Conservation (phyloP, 2,113 vertebrate genomes). For the Myodes glareolus region DNA sequence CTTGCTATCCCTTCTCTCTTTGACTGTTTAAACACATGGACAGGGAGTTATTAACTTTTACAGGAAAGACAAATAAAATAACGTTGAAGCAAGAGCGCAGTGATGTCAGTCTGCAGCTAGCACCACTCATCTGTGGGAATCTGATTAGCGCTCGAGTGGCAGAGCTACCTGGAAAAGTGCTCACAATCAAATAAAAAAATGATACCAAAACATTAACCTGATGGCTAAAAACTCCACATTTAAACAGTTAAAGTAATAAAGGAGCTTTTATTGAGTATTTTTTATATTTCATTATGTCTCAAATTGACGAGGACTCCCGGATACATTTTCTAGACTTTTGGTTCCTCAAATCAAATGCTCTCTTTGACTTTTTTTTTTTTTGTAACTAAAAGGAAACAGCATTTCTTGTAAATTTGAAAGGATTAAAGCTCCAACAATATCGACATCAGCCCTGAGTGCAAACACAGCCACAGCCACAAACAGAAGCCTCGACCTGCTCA, state of each 20-base stretch:
- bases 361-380: conserved; percentile 66
- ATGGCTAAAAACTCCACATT: conserved; percentile 91
- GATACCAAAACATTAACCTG: conserved; percentile 94
- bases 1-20: conserved; percentile 74
- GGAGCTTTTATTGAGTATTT: conserved; percentile 91
- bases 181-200: conserved; percentile 97
- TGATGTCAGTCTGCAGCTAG: conserved; percentile 89
- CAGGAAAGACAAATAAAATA: conserved; percentile 92
- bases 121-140: conserved; percentile 98
- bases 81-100: conserved; percentile 86
- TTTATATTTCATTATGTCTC: conserved; percentile 89
- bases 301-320: conserved; percentile 88
- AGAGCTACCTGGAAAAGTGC: conserved; percentile 97
- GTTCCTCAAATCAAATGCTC: conserved; percentile 83
- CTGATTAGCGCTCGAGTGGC: conserved; percentile 96
- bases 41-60: conserved; percentile 90
- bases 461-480: conserved; percentile 69
- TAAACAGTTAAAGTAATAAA: conserved; percentile 91
- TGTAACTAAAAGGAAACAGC: conserved; percentile 70
- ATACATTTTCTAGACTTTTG: conserved; percentile 88
- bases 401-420: conserved; percentile 83
- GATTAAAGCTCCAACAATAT: conserved; percentile 69
- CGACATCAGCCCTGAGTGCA: conserved; percentile 69
- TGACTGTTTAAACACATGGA: conserved; percentile 83
- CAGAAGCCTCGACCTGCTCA: conserved; percentile 35